Evolutionary conservation across 2,888 invertebrate species (phyloP).

Genomic region (Alitta virens): DNA sequence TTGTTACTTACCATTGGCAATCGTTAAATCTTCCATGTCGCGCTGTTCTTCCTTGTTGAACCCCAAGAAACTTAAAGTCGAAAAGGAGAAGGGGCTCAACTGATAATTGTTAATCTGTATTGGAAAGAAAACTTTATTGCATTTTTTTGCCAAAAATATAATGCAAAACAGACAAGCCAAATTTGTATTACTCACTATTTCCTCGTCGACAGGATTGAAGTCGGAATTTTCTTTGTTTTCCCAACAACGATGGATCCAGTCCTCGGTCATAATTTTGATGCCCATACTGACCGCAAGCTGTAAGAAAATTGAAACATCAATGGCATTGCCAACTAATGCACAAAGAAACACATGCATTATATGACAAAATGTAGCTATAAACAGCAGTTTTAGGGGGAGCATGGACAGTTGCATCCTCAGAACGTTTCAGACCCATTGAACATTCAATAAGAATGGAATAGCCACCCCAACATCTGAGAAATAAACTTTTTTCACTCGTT

Average conservation of each 20-base stretch:
- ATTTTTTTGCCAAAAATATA: neutral
- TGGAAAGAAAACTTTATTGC: too few species aligned
- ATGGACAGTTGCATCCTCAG: too few species aligned
- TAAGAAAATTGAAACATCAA: neutral
- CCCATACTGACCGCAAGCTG: slow-evolving; percentile 86
- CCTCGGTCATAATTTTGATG: slow-evolving; percentile 80
- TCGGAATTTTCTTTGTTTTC: slow-evolving; percentile 64
- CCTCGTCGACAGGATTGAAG: slow-evolving; percentile 71
- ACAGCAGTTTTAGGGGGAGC: too few species aligned
- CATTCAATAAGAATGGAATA: too few species aligned
- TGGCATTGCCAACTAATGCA: too few species aligned
- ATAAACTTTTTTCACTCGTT: too few species aligned
- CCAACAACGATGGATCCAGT: slow-evolving; percentile 90
- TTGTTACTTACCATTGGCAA: slow-evolving; percentile 75
- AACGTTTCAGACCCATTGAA: too few species aligned
- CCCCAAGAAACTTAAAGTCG: slow-evolving; percentile 83
- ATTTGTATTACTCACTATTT: slow-evolving; percentile 53
- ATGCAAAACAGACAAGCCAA: slow-evolving; percentile 35
- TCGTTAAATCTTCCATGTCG: slow-evolving; percentile 87
- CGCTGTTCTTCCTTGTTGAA: slow-evolving; percentile 85
- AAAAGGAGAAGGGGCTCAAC: slow-evolving; percentile 83
- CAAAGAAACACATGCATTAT: too few species aligned
- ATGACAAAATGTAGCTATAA: too few species aligned
- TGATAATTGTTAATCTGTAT: slow-evolving; percentile 62
- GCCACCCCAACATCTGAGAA: too few species aligned